These are phyloP conservation scores for Poecilobothrus nobilitatus DNA, from an alignment of 2,888 invertebrate genomes.

Conservation along the genomic window DNA sequence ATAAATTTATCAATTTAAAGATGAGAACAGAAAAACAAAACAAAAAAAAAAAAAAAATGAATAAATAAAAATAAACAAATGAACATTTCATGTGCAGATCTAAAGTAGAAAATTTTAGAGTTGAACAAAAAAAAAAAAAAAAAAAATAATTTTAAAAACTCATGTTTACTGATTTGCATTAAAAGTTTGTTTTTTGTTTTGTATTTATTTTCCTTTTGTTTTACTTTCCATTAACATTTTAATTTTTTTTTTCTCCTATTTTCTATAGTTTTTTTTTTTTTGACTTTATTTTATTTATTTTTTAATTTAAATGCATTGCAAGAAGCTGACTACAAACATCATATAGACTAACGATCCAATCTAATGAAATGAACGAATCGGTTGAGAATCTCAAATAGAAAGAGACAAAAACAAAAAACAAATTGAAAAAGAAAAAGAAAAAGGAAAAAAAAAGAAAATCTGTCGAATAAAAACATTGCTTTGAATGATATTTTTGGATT, in stretches of 20 bases:
- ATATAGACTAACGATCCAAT: too few species aligned
- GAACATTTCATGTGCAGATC: neutral
- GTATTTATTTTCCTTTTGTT: neutral
- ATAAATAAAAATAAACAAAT: neutral
- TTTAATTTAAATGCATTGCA: neutral
- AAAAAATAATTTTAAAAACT: neutral
- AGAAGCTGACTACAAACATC: too few species aligned
- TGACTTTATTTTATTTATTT: neutral
- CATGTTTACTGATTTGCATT: slow-evolving; percentile 2
- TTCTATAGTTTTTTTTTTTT: neutral
- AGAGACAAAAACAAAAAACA: too few species aligned
- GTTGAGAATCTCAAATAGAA: too few species aligned
- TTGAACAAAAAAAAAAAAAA: neutral
- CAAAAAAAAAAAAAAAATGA: too few species aligned
- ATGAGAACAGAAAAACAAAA: too few species aligned
- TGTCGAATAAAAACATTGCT: too few species aligned
- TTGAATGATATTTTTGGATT: too few species aligned
- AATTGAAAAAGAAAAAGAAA: too few species aligned
- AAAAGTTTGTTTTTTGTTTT: neutral
- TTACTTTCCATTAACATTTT: slow-evolving; percentile 4
- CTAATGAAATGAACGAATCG: too few species aligned
- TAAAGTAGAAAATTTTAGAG: neutral
- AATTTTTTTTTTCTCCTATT: neutral
- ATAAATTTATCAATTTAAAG: too few species aligned
- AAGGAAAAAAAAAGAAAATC: too few species aligned